Percentiles rank a stretch among this genome's conserved stretches.
Conservation (phyloP, 2,113 vertebrate species). For the Garra rufa region DNA sequence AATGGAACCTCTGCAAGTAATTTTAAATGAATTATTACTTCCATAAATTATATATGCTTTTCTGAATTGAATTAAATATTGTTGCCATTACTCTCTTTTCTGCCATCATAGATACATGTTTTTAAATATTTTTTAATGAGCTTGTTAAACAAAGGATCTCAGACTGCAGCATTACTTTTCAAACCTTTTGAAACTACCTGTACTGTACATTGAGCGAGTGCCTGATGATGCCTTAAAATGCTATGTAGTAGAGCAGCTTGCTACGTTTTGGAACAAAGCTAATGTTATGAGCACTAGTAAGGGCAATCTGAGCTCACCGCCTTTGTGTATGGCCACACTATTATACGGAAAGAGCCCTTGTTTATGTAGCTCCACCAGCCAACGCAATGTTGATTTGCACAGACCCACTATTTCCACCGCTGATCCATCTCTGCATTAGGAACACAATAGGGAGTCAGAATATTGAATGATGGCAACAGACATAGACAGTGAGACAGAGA, state of each 20-base stretch:
- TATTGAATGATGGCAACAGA: neutral
- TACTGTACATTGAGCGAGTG: neutral
- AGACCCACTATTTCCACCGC: slow-evolving; percentile 96
- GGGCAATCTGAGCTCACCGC: slow-evolving; percentile 76
- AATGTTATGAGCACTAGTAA: neutral
- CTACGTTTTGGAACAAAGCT: neutral
- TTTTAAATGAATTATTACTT: neutral
- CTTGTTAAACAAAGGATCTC: neutral
- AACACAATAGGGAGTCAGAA: neutral
- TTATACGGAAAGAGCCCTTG: slow-evolving; percentile 87
- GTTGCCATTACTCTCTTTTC: neutral
- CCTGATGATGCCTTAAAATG: neutral
- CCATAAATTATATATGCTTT: neutral
- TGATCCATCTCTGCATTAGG: slow-evolving; percentile 86
- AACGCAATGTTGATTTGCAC: slow-evolving; percentile 89
- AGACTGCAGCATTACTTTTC: neutral
- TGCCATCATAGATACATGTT: neutral
- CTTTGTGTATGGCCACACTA: slow-evolving; percentile 80
- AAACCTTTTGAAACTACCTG: neutral
- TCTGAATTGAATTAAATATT: neutral
- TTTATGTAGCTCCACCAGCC: slow-evolving; percentile 86
- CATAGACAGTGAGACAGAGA: neutral
- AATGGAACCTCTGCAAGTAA: neutral
- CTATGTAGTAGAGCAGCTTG: neutral
- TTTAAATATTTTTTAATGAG: neutral